Conservation (phyloP, 1,140 invertebrate species). For the Muscidifurax raptorellus region DNA sequence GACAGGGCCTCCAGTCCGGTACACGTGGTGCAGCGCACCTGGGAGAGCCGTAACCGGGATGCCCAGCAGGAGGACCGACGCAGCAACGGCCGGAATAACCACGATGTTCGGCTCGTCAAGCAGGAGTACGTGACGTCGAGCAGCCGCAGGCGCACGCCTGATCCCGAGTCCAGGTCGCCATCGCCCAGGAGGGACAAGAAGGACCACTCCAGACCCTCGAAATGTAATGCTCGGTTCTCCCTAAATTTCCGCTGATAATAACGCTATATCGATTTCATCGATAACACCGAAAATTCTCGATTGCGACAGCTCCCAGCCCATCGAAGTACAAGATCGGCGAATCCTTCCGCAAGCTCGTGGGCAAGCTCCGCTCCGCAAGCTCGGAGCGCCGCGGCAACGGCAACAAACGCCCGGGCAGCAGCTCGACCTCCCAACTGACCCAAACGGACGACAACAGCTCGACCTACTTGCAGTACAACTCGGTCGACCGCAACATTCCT, state of each 20-base stretch:
- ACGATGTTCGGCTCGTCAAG: background rate
- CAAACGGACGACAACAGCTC: conserved; percentile 75
- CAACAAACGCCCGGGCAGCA: conserved; percentile 68
- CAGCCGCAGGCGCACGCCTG: background rate
- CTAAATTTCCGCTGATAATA: background rate
- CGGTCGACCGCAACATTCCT: conserved; percentile 77
- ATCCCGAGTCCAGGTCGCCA: conserved; percentile 51
- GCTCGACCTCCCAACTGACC: conserved; percentile 69
- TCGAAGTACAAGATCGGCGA: conserved; percentile 73
- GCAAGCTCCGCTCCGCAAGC: conserved; percentile 85
- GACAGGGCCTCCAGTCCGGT: conserved; percentile 59
- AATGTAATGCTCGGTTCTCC: conserved; percentile 28
- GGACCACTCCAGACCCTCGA: conserved; percentile 39
- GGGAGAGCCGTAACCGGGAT: conserved; percentile 66
- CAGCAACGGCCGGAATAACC: conserved; percentile 48
- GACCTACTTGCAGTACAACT: conserved; percentile 79
- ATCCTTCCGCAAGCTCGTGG: conserved; percentile 85
- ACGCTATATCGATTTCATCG: no score
- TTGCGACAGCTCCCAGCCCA: conserved; percentile 76
- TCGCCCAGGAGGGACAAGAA: conserved; percentile 36
- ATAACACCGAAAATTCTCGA: no score
- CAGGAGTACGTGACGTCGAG: background rate
- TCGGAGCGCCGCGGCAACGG: conserved; percentile 81
- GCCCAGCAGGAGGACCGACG: conserved; percentile 41
- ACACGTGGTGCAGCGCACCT: conserved; percentile 68